A percentile compares a stretch with the other conserved stretches of the same genome.
Conservation (phyloP, 1,140 invertebrate genomes). For the Leptonema lineaticorne region DNA sequence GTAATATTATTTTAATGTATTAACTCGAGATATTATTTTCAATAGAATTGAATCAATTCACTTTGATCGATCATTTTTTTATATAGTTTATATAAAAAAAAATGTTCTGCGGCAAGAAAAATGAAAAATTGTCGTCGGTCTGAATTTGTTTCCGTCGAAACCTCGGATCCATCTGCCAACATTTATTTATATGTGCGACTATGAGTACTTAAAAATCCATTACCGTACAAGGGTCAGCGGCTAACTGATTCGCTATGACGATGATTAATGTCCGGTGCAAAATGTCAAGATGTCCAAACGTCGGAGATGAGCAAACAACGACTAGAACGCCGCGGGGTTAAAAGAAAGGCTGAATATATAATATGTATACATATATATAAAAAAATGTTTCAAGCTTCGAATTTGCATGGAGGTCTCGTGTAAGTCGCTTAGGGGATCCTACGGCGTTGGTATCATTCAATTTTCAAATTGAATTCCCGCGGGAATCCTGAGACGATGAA, state of each 20-base stretch:
- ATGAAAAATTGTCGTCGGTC: slow-evolving; percentile 6
- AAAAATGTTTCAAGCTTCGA: background rate
- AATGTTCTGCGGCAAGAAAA: too few relatives aligned
- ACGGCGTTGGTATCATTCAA: slow-evolving; percentile 14
- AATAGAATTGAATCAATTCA: too few relatives aligned
- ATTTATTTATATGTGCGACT: slow-evolving; percentile 11
- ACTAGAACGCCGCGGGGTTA: background rate
- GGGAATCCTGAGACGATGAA: background rate
- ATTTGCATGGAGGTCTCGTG: slow-evolving; percentile 29
- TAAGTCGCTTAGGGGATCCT: background rate
- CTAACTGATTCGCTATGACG: slow-evolving; percentile 34
- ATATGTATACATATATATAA: too few relatives aligned
- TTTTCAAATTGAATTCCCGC: slow-evolving; percentile 21
- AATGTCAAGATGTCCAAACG: slow-evolving; percentile 36
- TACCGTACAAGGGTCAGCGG: slow-evolving; percentile 35
- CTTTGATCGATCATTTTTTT: too few relatives aligned
- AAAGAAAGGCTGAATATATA: background rate
- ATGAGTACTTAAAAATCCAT: slow-evolving; percentile 41
- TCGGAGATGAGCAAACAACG: slow-evolving; percentile 27
- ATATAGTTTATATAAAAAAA: too few relatives aligned
- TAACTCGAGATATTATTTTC: too few relatives aligned
- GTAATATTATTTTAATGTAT: too few relatives aligned
- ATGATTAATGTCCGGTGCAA: slow-evolving; percentile 36
- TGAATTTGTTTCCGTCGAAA: background rate
- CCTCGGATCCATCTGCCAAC: background rate